Evolutionary conservation across 2,113 vertebrate genomes (phyloP).

Genomic region (Megalops atlanticus): DNA sequence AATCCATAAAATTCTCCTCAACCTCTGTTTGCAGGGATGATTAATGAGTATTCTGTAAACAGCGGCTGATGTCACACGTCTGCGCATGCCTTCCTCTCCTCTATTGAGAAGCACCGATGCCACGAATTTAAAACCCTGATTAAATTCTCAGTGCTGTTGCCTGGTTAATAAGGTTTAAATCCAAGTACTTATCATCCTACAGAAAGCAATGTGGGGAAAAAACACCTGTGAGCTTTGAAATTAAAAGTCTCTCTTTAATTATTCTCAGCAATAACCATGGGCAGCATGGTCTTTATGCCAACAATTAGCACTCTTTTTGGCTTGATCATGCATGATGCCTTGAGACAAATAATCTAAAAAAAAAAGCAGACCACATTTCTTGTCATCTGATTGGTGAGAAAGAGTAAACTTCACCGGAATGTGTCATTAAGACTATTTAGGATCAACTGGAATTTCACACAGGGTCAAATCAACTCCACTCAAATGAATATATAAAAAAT

Average conservation of each 20-base stretch:
- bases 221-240: neutral
- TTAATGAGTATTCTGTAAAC: neutral
- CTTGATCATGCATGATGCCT: neutral
- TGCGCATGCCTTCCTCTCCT: neutral
- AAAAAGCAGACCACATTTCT: neutral
- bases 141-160: neutral
- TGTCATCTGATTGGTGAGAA: too few species aligned
- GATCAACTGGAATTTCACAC: neutral
- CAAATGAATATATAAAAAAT: conserved; percentile 6
- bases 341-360: neutral
- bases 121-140: neutral
- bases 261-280: conserved; percentile 10
- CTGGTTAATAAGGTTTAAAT: neutral
- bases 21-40: neutral
- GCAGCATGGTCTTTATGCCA: neutral
- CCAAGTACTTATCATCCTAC: neutral
- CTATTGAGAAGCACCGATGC: neutral
- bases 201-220: neutral
- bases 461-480: neutral
- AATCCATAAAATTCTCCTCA: neutral
- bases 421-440: conserved; percentile 11
- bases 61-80: neutral
- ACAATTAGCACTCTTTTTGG: neutral
- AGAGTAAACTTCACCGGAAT: neutral
- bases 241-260: neutral